Conservation (phyloP, 2,113 vertebrate species). For the Odontophorus gujanensis region DNA sequence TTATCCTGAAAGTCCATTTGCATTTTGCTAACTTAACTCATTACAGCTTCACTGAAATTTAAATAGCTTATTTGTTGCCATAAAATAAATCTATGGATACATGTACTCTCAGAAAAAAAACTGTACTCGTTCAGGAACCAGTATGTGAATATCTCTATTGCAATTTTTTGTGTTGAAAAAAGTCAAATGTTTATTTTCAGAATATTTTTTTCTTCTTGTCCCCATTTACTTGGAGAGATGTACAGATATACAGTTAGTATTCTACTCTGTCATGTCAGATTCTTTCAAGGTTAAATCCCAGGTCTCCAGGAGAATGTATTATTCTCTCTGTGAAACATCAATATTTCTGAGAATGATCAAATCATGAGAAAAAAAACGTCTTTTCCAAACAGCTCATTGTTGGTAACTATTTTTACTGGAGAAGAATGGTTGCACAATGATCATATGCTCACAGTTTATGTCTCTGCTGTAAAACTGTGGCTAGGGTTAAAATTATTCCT, state of each 20-base stretch:
- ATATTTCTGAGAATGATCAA: neutral
- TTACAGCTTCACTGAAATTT: slow-evolving; percentile 48
- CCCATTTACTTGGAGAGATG: neutral
- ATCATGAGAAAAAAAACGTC: neutral
- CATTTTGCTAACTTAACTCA: slow-evolving; percentile 55
- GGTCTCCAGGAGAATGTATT: neutral
- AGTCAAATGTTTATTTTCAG: neutral
- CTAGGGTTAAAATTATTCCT: neutral
- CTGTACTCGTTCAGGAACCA: neutral
- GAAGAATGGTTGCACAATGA: neutral
- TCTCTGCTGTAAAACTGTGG: neutral
- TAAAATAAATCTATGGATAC: slow-evolving; percentile 41
- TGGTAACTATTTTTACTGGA: slow-evolving; percentile 1
- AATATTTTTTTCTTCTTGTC: neutral
- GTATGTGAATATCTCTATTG: neutral
- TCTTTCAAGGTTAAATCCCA: neutral
- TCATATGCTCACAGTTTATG: slow-evolving; percentile 2
- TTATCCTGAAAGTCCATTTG: slow-evolving; percentile 24
- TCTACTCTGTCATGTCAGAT: neutral
- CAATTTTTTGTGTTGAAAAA: slow-evolving; percentile 36
- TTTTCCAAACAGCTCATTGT: slow-evolving; percentile 1
- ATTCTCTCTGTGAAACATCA: neutral
- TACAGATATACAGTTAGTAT: neutral
- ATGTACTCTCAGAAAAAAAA: slow-evolving; percentile 29
- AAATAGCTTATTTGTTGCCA: slow-evolving; percentile 33